A percentile compares a stretch with the other conserved stretches of the same genome.
phyloP scores from a whole-genome alignment of 92 coral and sea anemone species.

The Actinostola sp. region DNA sequence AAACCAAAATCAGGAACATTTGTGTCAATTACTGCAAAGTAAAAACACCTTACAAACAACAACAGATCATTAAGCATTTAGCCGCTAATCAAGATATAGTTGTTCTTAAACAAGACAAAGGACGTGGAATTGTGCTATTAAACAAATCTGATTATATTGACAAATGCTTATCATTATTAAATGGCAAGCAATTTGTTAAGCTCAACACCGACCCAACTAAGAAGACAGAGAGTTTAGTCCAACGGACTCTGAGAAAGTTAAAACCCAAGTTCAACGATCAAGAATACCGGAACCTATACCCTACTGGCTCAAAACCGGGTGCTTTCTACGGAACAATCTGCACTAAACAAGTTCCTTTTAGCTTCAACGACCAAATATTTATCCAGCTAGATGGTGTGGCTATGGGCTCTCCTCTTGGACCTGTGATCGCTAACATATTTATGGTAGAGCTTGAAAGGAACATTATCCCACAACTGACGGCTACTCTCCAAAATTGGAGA shows the following conservation, averaged over 20 bases:
- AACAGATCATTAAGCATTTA: conserved; percentile 1
- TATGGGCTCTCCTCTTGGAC: conserved; percentile 25
- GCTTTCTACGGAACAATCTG: no score
- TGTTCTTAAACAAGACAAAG: not conserved
- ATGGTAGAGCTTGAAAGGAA: conserved; percentile 8
- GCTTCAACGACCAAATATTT: not conserved
- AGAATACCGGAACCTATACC: conserved; percentile 6
- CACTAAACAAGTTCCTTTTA: conserved; percentile 2
- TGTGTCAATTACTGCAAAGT: conserved; percentile 9
- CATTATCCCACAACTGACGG: conserved; percentile 5
- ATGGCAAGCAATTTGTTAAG: not conserved
- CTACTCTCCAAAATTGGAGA: not conserved
- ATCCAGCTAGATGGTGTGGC: conserved; percentile 20
- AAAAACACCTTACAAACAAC: conserved; percentile 8
- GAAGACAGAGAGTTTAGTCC: conserved; percentile 1
- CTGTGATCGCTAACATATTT: conserved; percentile 15
- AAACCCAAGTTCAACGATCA: conserved; percentile 2
- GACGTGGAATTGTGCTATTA: not conserved
- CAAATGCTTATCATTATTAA: not conserved
- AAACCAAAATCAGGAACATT: conserved; percentile 9
- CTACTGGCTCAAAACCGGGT: conserved; percentile 12
- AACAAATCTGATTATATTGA: not conserved
- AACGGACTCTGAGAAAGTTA: not conserved
- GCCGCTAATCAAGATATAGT: conserved; percentile 10
- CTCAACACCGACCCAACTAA: not conserved